Percentiles rank a stretch among this genome's conserved stretches.
Evolutionary conservation across 1,140 invertebrate genomes (phyloP).

Genomic region (Hypothenemus hampei): DNA sequence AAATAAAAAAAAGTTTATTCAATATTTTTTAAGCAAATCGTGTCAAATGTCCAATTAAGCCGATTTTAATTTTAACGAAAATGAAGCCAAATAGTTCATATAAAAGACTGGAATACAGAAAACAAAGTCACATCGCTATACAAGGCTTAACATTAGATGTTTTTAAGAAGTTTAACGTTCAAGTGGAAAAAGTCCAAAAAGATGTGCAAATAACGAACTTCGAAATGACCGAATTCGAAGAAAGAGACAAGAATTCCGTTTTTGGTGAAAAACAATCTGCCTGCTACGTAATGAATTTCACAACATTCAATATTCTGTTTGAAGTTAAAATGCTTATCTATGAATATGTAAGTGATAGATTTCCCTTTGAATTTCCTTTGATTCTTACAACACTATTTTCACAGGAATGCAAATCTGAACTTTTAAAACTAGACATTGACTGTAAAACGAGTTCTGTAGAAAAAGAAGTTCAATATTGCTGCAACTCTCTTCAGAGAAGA

Average conservation of each 20-base stretch:
- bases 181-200: neutral
- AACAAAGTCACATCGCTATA: too few relatives aligned
- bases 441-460: neutral
- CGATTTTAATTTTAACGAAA: too few relatives aligned
- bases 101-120: too few relatives aligned
- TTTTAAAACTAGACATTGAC: conserved; percentile 6
- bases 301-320: conserved; percentile 1
- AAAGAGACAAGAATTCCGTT: neutral
- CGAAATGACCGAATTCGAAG: neutral
- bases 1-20: too few relatives aligned
- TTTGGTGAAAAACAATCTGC: conserved; percentile 5
- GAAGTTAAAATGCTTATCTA: neutral
- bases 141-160: conserved; percentile 1
- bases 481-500: conserved; percentile 3
- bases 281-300: neutral
- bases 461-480: conserved; percentile 12
- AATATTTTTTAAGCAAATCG: too few relatives aligned
- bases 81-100: too few relatives aligned
- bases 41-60: too few relatives aligned
- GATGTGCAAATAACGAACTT: conserved; percentile 1
- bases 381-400: neutral
- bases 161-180: conserved; percentile 3
- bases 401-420: neutral
- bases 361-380: neutral
- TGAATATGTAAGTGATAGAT: conserved; percentile 6